Percentiles rank a stretch among this genome's conserved stretches.
Evolutionary conservation across 2,888 invertebrate genomes (phyloP).

Genomic region (Oscheius myriophilus): DNA sequence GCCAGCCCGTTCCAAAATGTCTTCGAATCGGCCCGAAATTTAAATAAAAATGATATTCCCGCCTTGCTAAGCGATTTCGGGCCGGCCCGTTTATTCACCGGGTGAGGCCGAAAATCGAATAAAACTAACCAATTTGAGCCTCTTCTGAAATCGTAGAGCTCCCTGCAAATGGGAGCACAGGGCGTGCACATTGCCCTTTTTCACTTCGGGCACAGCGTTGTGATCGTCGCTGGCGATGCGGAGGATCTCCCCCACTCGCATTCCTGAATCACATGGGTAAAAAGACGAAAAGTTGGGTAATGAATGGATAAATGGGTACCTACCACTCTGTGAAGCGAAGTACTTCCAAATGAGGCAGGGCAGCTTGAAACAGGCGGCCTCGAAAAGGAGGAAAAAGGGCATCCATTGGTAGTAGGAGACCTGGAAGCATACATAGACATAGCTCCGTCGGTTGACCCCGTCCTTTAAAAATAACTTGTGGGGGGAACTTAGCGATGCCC

Average conservation of each 20-base stretch:
- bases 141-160: slow-evolving; percentile 66
- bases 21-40: too few relatives aligned
- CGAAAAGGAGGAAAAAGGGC: slow-evolving; percentile 67
- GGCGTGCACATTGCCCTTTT: slow-evolving; percentile 61
- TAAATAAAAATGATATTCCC: too few relatives aligned
- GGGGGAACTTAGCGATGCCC: too few relatives aligned
- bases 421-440: too few relatives aligned
- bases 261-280: slow-evolving; percentile 49
- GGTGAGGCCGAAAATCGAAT: not conserved
- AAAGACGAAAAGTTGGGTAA: not conserved
- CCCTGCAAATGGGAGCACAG: slow-evolving; percentile 65
- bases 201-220: slow-evolving; percentile 68
- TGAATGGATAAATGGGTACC: not conserved
- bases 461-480: too few relatives aligned
- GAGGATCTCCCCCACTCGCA: slow-evolving; percentile 68
- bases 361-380: slow-evolving; percentile 66
- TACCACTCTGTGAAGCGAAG: slow-evolving; percentile 67
- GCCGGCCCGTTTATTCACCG: too few relatives aligned
- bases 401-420: slow-evolving; percentile 63
- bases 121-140: slow-evolving; percentile 56
- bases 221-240: slow-evolving; percentile 63
- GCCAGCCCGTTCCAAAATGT: too few relatives aligned
- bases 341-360: slow-evolving; percentile 69
- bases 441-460: too few relatives aligned
- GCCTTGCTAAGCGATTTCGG: too few relatives aligned